These are phyloP conservation scores for Temnothorax rugatulus DNA, from an alignment of 2,888 invertebrate species.

Conservation along the genomic window DNA sequence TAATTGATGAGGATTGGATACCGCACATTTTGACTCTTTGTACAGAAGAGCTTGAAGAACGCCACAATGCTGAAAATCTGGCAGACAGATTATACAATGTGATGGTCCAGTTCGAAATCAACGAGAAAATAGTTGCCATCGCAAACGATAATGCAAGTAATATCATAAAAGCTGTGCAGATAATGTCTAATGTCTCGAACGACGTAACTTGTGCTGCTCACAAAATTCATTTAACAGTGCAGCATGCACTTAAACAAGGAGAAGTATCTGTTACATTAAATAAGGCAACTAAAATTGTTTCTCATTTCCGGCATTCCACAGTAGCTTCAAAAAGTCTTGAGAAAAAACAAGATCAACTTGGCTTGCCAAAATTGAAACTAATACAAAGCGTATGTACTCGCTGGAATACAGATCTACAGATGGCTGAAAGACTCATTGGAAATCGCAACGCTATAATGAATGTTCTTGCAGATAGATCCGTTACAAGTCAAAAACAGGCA, in stretches of 20 bases:
- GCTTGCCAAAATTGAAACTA: neutral
- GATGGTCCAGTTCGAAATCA: neutral
- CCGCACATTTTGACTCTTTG: neutral
- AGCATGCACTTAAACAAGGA: neutral
- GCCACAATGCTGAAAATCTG: neutral
- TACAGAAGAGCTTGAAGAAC: conserved; percentile 4
- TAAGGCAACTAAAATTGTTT: neutral
- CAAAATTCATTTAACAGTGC: conserved; percentile 1
- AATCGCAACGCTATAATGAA: neutral
- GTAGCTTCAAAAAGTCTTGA: neutral
- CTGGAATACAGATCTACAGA: conserved; percentile 8
- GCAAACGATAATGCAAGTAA: neutral
- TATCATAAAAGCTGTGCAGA: neutral
- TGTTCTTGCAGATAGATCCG: neutral
- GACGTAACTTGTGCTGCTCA: conserved; percentile 4
- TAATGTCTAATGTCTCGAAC: neutral
- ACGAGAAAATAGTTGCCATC: neutral
- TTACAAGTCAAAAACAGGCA: neutral
- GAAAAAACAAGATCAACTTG: neutral
- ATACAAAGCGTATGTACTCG: neutral
- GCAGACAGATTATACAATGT: neutral
- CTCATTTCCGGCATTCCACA: neutral
- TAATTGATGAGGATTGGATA: neutral
- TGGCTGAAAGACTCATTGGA: conserved; percentile 11
- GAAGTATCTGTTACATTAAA: neutral